Evolutionary conservation across 2,113 vertebrate genomes (phyloP).

Genomic region (Myrmecobius fasciatus): DNA sequence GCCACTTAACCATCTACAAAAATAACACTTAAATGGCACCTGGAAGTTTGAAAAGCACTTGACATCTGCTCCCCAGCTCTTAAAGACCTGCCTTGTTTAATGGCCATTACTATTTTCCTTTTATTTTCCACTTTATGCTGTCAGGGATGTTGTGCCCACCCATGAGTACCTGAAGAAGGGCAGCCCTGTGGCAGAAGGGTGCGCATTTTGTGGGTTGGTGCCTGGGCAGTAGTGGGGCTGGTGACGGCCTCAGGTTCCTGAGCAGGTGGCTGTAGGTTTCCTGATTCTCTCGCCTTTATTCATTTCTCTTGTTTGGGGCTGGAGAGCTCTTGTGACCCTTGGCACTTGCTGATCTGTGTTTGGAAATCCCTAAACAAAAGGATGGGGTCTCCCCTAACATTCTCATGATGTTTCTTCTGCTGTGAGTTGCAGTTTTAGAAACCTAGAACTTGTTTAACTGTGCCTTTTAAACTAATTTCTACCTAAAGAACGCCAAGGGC

Average conservation of each 20-base stretch:
- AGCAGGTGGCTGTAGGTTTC: neutral
- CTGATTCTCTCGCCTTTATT: constrained; percentile 38
- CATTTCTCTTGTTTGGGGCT: constrained; percentile 68
- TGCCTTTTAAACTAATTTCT: constrained; percentile 83
- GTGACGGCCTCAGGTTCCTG: neutral
- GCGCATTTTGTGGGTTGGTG: neutral
- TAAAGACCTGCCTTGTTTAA: neutral
- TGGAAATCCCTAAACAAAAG: constrained; percentile 74
- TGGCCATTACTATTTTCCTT: neutral
- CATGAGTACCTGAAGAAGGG: neutral
- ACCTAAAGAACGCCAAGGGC: constrained; percentile 75
- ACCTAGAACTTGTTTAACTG: constrained; percentile 75
- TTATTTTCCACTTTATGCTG: neutral
- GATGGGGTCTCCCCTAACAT: constrained; percentile 67
- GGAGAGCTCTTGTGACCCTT: constrained; percentile 69
- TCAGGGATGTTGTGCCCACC: neutral
- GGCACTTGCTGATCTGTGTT: constrained; percentile 54
- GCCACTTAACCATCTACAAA: neutral
- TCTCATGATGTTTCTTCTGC: constrained; percentile 66
- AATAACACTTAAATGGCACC: neutral
- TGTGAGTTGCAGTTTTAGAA: constrained; percentile 76
- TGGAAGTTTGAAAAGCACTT: neutral
- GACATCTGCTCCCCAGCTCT: neutral
- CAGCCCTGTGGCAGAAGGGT: neutral
- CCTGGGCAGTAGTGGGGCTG: neutral